Evolutionary conservation across 2,113 vertebrate species (phyloP).

Genomic region (Cyphomyrus plagiostoma): DNA sequence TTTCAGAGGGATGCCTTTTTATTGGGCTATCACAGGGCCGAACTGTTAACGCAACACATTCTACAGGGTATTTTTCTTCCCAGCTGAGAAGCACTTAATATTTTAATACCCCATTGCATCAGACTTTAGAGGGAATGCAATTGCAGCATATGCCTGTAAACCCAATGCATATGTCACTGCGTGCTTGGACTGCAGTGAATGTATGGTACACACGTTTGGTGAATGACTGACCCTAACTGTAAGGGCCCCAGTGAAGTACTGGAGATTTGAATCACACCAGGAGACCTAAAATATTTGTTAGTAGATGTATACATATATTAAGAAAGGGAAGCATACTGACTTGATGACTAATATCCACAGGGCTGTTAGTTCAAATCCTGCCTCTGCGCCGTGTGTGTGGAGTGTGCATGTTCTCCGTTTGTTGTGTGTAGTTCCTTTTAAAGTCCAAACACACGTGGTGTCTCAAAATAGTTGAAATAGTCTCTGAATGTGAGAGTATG

Average conservation of each 20-base stretch:
- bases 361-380: not conserved
- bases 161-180: not conserved
- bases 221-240: not conserved
- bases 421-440: not conserved
- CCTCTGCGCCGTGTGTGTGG: not conserved
- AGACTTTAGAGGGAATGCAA: not conserved
- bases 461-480: not conserved
- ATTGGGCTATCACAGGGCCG: not conserved
- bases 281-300: not conserved
- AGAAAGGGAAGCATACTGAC: not conserved
- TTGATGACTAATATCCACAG: not conserved
- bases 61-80: not conserved
- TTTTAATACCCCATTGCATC: conserved; percentile 4
- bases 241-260: not conserved
- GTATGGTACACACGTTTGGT: not conserved
- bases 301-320: not conserved
- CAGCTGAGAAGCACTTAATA: not conserved
- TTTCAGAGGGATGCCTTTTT: not conserved
- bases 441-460: not conserved
- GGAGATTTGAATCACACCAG: too few relatives aligned
- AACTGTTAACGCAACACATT: not conserved
- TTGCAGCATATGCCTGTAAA: not conserved
- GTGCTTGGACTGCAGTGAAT: not conserved
- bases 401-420: not conserved
- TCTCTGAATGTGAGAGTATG: not conserved